A percentile compares a stretch with the other conserved stretches of the same genome.
Evolutionary conservation across 2,888 invertebrate species (phyloP).

Genomic region (Philaethria dido): DNA sequence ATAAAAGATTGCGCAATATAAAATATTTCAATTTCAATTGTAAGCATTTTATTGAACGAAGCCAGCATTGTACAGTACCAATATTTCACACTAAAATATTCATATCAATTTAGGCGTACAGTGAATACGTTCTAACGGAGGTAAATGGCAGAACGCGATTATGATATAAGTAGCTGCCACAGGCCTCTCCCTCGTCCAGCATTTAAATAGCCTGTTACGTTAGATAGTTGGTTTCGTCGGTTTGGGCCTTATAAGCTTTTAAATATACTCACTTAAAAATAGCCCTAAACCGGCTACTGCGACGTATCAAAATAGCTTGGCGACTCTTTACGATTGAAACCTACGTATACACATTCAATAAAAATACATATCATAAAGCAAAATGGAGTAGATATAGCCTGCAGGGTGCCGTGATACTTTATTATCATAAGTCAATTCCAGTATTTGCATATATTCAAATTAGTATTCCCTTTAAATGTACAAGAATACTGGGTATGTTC

Average conservation of each 20-base stretch:
- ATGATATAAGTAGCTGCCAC: constrained; percentile 32
- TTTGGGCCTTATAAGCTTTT: constrained; percentile 22
- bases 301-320: constrained; percentile 9
- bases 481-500: constrained; percentile 36
- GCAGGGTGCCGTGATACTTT: constrained; percentile 48
- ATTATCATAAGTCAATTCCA: constrained; percentile 59
- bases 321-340: not conserved
- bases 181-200: constrained; percentile 17
- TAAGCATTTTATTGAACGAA: constrained; percentile 73
- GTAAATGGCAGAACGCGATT: constrained; percentile 35
- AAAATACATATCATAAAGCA: constrained; percentile 12
- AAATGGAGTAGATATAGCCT: not conserved
- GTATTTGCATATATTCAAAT: constrained; percentile 65
- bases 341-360: constrained; percentile 7
- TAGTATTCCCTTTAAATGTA: constrained; percentile 56
- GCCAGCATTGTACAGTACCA: constrained; percentile 52
- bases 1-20: constrained; percentile 79
- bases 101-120: constrained; percentile 58
- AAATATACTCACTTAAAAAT: not conserved
- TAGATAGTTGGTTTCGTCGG: constrained; percentile 27
- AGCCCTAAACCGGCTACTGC: not conserved
- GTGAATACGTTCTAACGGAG: constrained; percentile 53
- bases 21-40: constrained; percentile 76
- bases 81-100: constrained; percentile 68
- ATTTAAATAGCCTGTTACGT: constrained; percentile 19